Evolutionary conservation across 2,888 invertebrate species (phyloP).

Genomic region (Euproctis similis): DNA sequence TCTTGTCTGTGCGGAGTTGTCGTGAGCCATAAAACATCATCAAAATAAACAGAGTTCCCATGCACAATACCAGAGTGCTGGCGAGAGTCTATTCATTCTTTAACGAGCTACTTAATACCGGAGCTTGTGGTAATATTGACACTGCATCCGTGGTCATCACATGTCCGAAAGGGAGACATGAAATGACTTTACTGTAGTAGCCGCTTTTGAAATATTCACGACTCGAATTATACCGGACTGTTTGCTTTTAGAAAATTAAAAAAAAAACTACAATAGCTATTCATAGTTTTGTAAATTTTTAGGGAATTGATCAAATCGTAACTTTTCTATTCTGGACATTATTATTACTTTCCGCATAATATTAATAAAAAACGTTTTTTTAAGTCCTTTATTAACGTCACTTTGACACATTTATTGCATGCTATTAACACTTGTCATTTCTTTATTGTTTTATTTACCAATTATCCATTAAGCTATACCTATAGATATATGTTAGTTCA

Average conservation of each 20-base stretch:
- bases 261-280: no score
- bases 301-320: no score
- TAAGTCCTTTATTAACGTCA: no score
- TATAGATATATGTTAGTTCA: no score
- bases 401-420: no score
- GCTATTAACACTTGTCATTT: no score
- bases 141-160: slow-evolving; percentile 56
- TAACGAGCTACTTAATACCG: slow-evolving; percentile 67
- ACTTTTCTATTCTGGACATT: no score
- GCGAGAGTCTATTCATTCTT: slow-evolving; percentile 53
- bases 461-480: no score
- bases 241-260: slow-evolving; percentile 13
- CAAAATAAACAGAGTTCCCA: slow-evolving; percentile 40
- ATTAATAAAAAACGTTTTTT: no score
- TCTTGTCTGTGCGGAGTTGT: slow-evolving; percentile 1
- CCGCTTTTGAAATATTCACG: slow-evolving; percentile 41
- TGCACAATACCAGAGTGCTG: slow-evolving; percentile 29
- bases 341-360: no score
- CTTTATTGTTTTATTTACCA: no score
- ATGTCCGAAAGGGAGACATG: slow-evolving; percentile 53
- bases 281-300: no score
- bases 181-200: slow-evolving; percentile 37
- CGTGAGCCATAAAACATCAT: slow-evolving; percentile 28
- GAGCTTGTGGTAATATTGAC: slow-evolving; percentile 63
- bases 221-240: background rate